Percentiles rank a stretch among this genome's conserved stretches.
phyloP scores from a whole-genome alignment of 1,140 invertebrate species.

The Papilio machaon region DNA sequence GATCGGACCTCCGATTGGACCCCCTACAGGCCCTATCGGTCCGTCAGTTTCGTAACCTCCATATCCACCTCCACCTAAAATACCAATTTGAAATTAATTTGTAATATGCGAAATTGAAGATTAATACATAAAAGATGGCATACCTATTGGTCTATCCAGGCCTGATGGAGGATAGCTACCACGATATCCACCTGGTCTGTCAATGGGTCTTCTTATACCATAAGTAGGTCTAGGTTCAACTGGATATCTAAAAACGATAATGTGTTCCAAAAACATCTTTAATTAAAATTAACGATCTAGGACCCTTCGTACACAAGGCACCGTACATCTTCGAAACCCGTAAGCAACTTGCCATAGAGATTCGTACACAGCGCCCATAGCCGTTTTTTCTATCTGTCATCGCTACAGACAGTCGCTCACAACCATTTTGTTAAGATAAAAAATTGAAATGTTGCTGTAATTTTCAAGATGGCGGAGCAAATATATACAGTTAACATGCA shows the following conservation, averaged over 20 bases:
- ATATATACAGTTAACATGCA: too few species aligned
- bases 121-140: slow-evolving; percentile 19
- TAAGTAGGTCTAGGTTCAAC: slow-evolving; percentile 72
- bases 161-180: slow-evolving; percentile 69
- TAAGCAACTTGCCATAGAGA: too few species aligned
- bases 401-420: too few species aligned
- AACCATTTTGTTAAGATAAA: too few species aligned
- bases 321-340: too few species aligned
- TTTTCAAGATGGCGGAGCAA: too few species aligned
- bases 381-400: too few species aligned
- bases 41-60: slow-evolving; percentile 70
- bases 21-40: slow-evolving; percentile 54
- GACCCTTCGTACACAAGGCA: too few species aligned
- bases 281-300: neutral
- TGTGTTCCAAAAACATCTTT: neutral
- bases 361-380: too few species aligned
- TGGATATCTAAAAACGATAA: slow-evolving; percentile 59
- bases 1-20: slow-evolving; percentile 46
- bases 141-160: slow-evolving; percentile 69
- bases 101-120: neutral
- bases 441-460: too few species aligned
- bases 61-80: slow-evolving; percentile 57
- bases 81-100: slow-evolving; percentile 27
- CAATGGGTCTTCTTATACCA: slow-evolving; percentile 64
- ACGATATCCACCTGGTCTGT: slow-evolving; percentile 69